Conservation (phyloP, 2,113 vertebrate genomes). For the Albula glossodonta region DNA sequence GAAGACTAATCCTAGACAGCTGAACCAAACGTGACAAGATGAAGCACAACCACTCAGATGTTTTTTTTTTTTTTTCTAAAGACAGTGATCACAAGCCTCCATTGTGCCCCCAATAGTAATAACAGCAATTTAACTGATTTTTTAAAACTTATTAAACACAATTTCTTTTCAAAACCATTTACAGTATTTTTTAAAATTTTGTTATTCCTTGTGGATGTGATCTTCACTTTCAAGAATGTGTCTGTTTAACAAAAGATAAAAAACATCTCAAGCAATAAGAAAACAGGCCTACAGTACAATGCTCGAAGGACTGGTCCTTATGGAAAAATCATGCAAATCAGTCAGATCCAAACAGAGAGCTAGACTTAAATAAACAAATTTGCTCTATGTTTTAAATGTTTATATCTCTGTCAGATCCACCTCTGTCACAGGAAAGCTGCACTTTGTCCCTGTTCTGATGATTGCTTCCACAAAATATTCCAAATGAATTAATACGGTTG, state of each 20-base stretch:
- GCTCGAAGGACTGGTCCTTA: no score
- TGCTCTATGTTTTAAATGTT: background rate
- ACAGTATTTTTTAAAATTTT: background rate
- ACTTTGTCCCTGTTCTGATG: no score
- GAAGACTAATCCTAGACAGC: background rate
- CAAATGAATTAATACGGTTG: background rate
- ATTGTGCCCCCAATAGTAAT: background rate
- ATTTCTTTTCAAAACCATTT: no score
- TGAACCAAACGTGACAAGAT: background rate
- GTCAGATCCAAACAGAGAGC: no score
- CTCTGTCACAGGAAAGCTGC: slow-evolving; percentile 17
- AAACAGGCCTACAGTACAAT: no score
- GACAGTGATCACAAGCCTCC: background rate
- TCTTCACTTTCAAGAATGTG: background rate
- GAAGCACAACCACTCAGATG: background rate
- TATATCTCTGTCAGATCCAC: background rate
- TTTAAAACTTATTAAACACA: no score
- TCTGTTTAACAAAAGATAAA: no score
- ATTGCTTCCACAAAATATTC: background rate
- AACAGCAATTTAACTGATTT: background rate
- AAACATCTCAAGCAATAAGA: no score
- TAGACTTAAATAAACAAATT: background rate
- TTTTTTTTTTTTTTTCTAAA: background rate
- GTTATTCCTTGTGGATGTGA: background rate
- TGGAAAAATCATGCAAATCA: background rate